Evolutionary conservation across 2,888 invertebrate genomes (phyloP).

Genomic region (Sceliomorpha sp.): DNA sequence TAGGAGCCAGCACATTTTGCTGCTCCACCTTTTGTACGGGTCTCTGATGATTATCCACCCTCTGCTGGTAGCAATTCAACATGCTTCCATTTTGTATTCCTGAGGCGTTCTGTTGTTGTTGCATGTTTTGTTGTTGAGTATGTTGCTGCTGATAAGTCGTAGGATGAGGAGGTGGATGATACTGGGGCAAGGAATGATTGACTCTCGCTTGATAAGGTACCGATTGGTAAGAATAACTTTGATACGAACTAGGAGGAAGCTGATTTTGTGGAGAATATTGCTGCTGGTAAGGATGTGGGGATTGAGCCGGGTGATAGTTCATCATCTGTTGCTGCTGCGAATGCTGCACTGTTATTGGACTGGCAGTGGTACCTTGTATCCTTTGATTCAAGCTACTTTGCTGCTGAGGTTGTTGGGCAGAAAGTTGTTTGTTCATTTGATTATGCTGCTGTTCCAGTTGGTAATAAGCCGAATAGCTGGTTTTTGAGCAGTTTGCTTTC

Average conservation of each 20-base stretch:
- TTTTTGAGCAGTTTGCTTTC: constrained; percentile 64
- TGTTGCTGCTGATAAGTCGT: constrained; percentile 69
- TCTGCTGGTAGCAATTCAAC: constrained; percentile 59
- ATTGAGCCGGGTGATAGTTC: constrained; percentile 67
- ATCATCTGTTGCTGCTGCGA: constrained; percentile 66
- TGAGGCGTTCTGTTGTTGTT: constrained; percentile 46
- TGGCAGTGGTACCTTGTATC: constrained; percentile 69
- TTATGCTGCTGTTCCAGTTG: constrained; percentile 77
- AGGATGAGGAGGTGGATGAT: constrained; percentile 79
- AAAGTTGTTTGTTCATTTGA: constrained; percentile 76
- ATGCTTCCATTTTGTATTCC: constrained; percentile 57
- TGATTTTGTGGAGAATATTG: constrained; percentile 68
- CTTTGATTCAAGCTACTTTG: constrained; percentile 68
- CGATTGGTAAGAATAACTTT: constrained; percentile 69
- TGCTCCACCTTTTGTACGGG: constrained; percentile 80
- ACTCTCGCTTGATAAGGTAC: constrained; percentile 64
- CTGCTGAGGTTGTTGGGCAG: constrained; percentile 68
- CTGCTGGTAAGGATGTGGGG: constrained; percentile 70
- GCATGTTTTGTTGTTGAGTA: constrained; percentile 69
- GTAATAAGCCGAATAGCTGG: constrained; percentile 70
- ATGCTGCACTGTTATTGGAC: constrained; percentile 75
- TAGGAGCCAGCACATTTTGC: constrained; percentile 70
- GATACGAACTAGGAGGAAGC: constrained; percentile 63
- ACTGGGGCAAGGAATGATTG: constrained; percentile 76
- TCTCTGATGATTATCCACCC: constrained; percentile 71